Evolutionary conservation across 2,888 invertebrate genomes (phyloP), one percentile per base, ranked within the genome.

Genomic region (Steinernema scapterisci): DNA sequence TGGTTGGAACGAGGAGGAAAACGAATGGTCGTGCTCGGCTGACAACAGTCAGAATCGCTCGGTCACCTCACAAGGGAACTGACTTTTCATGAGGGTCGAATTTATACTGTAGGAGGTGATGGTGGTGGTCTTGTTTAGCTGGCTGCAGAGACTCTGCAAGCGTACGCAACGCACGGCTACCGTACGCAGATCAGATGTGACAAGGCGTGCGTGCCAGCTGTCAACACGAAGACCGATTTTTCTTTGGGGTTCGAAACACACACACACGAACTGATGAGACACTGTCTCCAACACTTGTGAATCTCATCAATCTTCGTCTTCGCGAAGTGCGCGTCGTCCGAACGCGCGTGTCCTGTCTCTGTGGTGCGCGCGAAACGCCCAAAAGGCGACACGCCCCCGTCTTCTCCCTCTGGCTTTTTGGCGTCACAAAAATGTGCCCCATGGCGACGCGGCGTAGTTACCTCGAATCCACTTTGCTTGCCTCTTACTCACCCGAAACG

Each of bases 231-330:
- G 63, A 63, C 63, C 63, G 63, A 63, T 63, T 63, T 63, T 63
- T 63, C 63, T 25, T 63, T 27, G 63, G 63, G 63, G 63, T 63
- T 63, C 63, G 63, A 63, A 63, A 63, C 63, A 63, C 63, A 63
- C 63, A 63, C 63, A 63, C 63, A 38, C 63, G 38, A 63, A 63
- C 63, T 63, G 63, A 63, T 63, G 63, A 27, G 63, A 63, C 63
- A 63, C 31, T 63, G 63, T 63, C 63, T 63, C 31, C 63, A 63
- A 63, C 63, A 63, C 63, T 63, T 63, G 63, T 63, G 63, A 63
- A 63, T 63, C 63, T 63, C 63, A 63, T 63, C 63, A 63, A 63
- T 63, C 63, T 63, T 63, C 63, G 63, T 63, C 63, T 63, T 63
- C 31, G 31, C 63, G 63, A 63, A 63, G 63, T 63, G 63, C 63